Conservation (phyloP, 2,113 vertebrate genomes). For the Trochalopteron elliotii region DNA sequence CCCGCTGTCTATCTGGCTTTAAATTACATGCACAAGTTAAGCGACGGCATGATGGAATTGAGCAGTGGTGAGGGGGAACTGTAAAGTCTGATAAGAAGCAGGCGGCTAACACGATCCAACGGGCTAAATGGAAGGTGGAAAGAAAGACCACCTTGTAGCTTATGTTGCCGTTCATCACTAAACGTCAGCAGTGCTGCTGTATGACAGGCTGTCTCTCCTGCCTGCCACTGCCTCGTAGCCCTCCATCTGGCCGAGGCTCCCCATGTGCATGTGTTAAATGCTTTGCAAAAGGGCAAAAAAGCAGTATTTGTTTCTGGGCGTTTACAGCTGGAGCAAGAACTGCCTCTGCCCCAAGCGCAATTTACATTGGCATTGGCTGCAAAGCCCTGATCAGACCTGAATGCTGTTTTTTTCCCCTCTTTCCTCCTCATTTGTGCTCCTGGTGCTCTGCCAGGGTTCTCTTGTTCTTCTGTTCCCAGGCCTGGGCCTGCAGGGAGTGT, state of each 20-base stretch:
- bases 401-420: not conserved
- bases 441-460: not conserved
- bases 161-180: accelerated
- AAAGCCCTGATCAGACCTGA: not conserved
- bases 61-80: slow-evolving; percentile 12
- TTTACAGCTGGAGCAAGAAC: not conserved
- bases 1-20: slow-evolving; percentile 27
- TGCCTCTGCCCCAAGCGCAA: accelerated
- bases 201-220: not conserved
- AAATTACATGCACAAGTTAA: slow-evolving; percentile 43
- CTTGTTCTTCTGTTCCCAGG: not conserved
- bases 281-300: not conserved
- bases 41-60: not conserved
- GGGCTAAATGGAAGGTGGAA: not conserved
- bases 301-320: accelerated
- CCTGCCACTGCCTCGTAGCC: not conserved
- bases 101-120: not conserved
- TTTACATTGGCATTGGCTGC: not conserved
- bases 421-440: accelerated
- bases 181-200: not conserved
- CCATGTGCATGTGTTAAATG: not conserved
- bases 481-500: not conserved
- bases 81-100: slow-evolving; percentile 36
- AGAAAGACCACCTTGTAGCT: not conserved
- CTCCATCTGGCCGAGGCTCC: not conserved